These are phyloP conservation scores for Drepana falcataria DNA, from an alignment of 2,888 invertebrate genomes.

Conservation along the genomic window DNA sequence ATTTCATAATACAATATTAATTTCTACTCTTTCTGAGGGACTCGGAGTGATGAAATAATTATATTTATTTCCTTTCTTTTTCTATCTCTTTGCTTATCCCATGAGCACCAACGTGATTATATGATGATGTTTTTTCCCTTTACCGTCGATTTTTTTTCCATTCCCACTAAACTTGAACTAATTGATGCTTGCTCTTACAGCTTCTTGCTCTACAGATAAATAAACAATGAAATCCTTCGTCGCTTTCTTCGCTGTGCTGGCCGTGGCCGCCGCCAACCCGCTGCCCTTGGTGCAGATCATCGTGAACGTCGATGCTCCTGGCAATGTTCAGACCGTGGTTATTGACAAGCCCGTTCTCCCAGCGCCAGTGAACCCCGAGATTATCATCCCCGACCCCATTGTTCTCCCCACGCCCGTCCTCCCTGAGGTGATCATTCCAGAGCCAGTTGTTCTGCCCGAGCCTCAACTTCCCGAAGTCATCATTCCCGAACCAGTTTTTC, in stretches of 20 bases:
- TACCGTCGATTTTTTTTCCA: too few relatives aligned
- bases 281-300: slow-evolving; percentile 45
- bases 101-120: too few relatives aligned
- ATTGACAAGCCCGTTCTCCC: slow-evolving; percentile 1
- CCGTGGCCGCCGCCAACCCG: slow-evolving; percentile 41
- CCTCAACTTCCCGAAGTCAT: slow-evolving; percentile 10
- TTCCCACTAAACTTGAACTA: too few relatives aligned
- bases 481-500: slow-evolving; percentile 7
- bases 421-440: slow-evolving; percentile 9
- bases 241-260: slow-evolving; percentile 39
- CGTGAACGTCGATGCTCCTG: slow-evolving; percentile 40
- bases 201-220: slow-evolving; percentile 9
- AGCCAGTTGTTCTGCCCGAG: slow-evolving; percentile 8
- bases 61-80: too few relatives aligned
- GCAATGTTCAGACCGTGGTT: slow-evolving; percentile 12
- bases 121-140: too few relatives aligned
- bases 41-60: too few relatives aligned
- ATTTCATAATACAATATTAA: too few relatives aligned
- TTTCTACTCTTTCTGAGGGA: too few relatives aligned
- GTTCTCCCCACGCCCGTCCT: slow-evolving; percentile 8
- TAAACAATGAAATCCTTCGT: slow-evolving; percentile 42
- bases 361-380: slow-evolving; percentile 1
- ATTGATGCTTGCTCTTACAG: slow-evolving; percentile 5
- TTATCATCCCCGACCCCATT: slow-evolving; percentile 7
- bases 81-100: too few relatives aligned